Evolutionary conservation across 30 jellyfish, hydroid and myxozoan species (phyloP), one percentile per base, ranked within the genome.

Genomic region (Nemopilema nomurai): DNA sequence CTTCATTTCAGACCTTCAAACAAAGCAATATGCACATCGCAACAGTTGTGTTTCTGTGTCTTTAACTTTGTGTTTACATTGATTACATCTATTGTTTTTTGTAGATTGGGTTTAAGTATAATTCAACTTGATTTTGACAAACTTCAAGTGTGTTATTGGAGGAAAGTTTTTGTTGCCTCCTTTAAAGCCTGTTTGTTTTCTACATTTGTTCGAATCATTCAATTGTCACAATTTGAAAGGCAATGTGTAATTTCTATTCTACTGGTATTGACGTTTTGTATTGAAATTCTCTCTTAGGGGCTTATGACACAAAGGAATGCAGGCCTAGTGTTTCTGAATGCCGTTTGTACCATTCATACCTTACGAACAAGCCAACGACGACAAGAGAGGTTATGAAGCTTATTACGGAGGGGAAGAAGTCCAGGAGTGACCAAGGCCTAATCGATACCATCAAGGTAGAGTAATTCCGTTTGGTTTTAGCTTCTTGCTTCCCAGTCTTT

Each of bases 371-470:
- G 23, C 67, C 96, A 21, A 82, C 85, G 16, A 65, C 81, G 16
- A 49, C 76, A 18, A 65, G 93, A 21, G 94, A 91, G 8, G 67
- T 80, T 17, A 66, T 77, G 84, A 79, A 53, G 51, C 51, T 67
- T 51, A 29, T 91, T 16, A 63, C 80, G 16, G 90, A 76, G 0
- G 96, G 92, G 20, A 79, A 77, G 69, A 85, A 85, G 69, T 63
- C 96, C 20, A 91, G 64, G 71, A 84, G 69, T 51, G 97, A 91
- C 65, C 92, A 91, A 85, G 97, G 93, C 25, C 23, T 91, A 19
- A 31, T 31, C 3, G 96, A 85, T 24, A 25, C 82, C 32, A 32
- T 91, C 66, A 85, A 71, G 83, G 97, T 91, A 64, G 32, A 71
- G 17, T 27, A 30, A 22, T 8, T 20, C 18, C 18, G 8, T 32